Percentiles rank a stretch among this genome's conserved stretches.
Conservation (phyloP, 1,140 invertebrate genomes). For the Sminthurides bifidus region DNA sequence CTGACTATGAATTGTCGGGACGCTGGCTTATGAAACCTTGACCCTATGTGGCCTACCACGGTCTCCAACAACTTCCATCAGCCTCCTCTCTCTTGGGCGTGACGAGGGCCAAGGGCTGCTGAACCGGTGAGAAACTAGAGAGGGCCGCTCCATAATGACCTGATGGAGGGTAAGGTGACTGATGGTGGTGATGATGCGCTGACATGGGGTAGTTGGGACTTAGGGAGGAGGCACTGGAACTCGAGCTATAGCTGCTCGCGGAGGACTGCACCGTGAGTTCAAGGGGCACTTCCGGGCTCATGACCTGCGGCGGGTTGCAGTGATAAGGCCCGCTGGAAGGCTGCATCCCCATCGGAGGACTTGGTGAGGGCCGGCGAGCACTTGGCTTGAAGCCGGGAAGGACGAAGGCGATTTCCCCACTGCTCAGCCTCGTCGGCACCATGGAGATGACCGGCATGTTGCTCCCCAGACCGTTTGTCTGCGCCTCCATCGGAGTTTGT, state of each 20-base stretch:
- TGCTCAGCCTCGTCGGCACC: slow-evolving; percentile 48
- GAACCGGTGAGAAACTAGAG: not conserved
- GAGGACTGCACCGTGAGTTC: slow-evolving; percentile 24
- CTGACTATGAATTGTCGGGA: not conserved
- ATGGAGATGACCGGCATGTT: slow-evolving; percentile 33
- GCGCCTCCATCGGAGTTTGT: too few relatives aligned
- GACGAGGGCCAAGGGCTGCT: slow-evolving; percentile 22
- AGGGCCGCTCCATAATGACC: not conserved
- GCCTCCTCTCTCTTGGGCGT: slow-evolving; percentile 15
- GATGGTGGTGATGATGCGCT: not conserved
- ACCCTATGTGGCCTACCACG: slow-evolving; percentile 15
- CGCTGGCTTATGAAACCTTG: not conserved
- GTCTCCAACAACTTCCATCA: slow-evolving; percentile 25
- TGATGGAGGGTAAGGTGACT: not conserved
- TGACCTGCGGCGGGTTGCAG: slow-evolving; percentile 16
- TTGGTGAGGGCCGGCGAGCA: slow-evolving; percentile 8
- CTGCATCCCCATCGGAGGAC: slow-evolving; percentile 34
- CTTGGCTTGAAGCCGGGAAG: slow-evolving; percentile 37
- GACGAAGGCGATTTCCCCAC: slow-evolving; percentile 49
- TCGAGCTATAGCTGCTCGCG: not conserved
- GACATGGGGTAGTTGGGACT: slow-evolving; percentile 13
- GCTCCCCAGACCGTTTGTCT: too few relatives aligned
- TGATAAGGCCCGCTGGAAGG: slow-evolving; percentile 15
- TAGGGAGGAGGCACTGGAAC: slow-evolving; percentile 14
- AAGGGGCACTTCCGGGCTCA: slow-evolving; percentile 24